phyloP scores from a whole-genome alignment of 2,113 vertebrate genomes.

The Phrynocephalus versicolor region DNA sequence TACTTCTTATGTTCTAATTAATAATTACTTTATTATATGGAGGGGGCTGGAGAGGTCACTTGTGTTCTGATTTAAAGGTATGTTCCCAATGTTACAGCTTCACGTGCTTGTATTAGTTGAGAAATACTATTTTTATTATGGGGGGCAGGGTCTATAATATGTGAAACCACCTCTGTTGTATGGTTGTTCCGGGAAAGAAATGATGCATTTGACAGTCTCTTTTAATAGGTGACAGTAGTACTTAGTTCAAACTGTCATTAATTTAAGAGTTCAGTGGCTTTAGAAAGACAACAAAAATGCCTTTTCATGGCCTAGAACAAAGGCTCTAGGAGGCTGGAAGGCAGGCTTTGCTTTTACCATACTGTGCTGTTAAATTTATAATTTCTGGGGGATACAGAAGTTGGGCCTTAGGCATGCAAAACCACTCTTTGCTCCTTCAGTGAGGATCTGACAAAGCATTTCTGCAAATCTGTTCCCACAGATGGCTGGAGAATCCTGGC shows the following conservation, averaged over 20 bases:
- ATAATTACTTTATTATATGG: conserved; percentile 80
- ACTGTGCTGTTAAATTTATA: conserved; percentile 47
- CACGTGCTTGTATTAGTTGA: conserved; percentile 79
- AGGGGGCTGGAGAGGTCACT: conserved; percentile 67
- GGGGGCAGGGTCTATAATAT: conserved; percentile 73
- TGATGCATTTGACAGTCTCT: conserved; percentile 77
- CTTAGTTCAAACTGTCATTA: conserved; percentile 75
- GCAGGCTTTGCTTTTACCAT: conserved; percentile 62
- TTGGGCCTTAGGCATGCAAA: conserved; percentile 32
- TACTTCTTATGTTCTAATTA: conserved; percentile 87
- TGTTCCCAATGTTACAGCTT: conserved; percentile 81
- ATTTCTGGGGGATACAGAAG: conserved; percentile 49
- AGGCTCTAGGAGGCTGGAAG: conserved; percentile 85
- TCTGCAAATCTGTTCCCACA: conserved; percentile 25
- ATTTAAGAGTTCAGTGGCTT: conserved; percentile 76
- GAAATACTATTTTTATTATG: neutral
- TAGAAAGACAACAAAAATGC: conserved; percentile 55
- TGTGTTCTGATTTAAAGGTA: conserved; percentile 76
- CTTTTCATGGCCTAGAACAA: conserved; percentile 75
- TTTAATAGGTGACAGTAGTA: conserved; percentile 75
- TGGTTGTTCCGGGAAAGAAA: conserved; percentile 74
- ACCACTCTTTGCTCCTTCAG: conserved; percentile 52
- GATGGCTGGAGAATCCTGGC: conserved; percentile 34
- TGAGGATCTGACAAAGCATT: conserved; percentile 43
- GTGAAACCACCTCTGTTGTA: conserved; percentile 83